A percentile compares a stretch with the other conserved stretches of the same genome.
phyloP scores from a whole-genome alignment of 2,888 invertebrate species.

The Copidosoma aretas region DNA sequence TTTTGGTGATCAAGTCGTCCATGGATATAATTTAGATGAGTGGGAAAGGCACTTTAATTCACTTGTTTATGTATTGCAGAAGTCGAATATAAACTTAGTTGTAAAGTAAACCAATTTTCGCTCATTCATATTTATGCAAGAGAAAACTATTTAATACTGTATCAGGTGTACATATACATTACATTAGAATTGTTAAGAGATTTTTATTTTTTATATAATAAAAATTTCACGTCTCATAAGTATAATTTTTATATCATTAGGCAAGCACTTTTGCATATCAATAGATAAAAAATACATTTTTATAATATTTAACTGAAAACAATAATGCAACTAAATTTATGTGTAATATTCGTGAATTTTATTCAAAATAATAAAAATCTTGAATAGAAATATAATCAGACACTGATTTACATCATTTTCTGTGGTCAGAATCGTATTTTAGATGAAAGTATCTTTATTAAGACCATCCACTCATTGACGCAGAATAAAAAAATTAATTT shows the following conservation, averaged over 20 bases:
- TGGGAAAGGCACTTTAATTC: conserved; percentile 54
- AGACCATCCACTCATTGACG: no score
- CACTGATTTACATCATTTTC: no score
- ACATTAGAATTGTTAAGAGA: conserved; percentile 4
- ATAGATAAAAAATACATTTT: no score
- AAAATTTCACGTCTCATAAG: no score
- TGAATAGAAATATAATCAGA: no score
- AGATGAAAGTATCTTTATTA: no score
- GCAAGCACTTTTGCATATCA: no score
- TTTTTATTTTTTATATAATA: conserved; percentile 11
- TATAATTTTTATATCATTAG: no score
- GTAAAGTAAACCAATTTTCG: conserved; percentile 15
- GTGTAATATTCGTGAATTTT: conserved; percentile 19
- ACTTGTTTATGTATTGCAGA: conserved; percentile 52
- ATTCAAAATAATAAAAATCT: conserved; percentile 23
- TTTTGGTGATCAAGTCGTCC: conserved; percentile 48
- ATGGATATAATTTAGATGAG: conserved; percentile 52
- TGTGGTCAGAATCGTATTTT: no score
- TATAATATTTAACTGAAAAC: no score
- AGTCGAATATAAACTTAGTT: conserved; percentile 32
- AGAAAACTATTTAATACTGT: conserved; percentile 27
- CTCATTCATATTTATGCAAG: conserved; percentile 10
- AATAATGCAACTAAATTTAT: no score
- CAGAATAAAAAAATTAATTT: no score
- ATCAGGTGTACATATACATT: conserved; percentile 22